Percentiles rank a stretch among this genome's conserved stretches.
Evolutionary conservation across 2,113 vertebrate genomes (phyloP).

Genomic region (Ascaphus truei): DNA sequence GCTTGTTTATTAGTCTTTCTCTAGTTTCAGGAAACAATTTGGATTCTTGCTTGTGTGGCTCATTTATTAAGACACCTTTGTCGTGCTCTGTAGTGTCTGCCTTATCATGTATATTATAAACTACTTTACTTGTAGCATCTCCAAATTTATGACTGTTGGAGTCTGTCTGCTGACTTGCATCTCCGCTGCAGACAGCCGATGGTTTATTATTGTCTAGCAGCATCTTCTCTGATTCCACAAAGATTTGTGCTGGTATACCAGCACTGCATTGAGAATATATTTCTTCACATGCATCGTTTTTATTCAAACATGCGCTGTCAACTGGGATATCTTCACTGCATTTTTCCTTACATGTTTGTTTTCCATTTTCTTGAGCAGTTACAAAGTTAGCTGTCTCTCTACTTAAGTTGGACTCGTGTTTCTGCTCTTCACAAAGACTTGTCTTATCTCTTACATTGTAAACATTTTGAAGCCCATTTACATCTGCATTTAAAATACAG

Average conservation of each 20-base stretch:
- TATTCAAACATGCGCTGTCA: constrained; percentile 14
- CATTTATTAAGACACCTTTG: constrained; percentile 35
- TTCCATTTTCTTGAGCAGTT: constrained; percentile 40
- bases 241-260: constrained; percentile 11
- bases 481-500: constrained; percentile 43
- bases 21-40: constrained; percentile 35
- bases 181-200: constrained; percentile 36
- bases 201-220: constrained; percentile 37
- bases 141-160: constrained; percentile 22
- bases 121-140: constrained; percentile 24
- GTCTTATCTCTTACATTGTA: constrained; percentile 42
- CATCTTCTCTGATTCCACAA: constrained; percentile 34
- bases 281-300: constrained; percentile 40
- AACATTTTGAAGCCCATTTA: constrained; percentile 46
- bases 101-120: constrained; percentile 39
- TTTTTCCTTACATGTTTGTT: constrained; percentile 43
- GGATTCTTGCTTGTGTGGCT: constrained; percentile 35
- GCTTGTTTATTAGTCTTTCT: constrained; percentile 38
- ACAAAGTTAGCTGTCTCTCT: constrained; percentile 47
- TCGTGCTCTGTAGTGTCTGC: constrained; percentile 8
- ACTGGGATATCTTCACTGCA: constrained; percentile 35
- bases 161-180: constrained; percentile 21
- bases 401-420: constrained; percentile 56
- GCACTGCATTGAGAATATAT: constrained; percentile 34
- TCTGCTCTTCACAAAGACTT: constrained; percentile 45